These are phyloP conservation scores for Drosophila paranaensis DNA, from an alignment of 2,888 invertebrate genomes.

Conservation along the genomic window DNA sequence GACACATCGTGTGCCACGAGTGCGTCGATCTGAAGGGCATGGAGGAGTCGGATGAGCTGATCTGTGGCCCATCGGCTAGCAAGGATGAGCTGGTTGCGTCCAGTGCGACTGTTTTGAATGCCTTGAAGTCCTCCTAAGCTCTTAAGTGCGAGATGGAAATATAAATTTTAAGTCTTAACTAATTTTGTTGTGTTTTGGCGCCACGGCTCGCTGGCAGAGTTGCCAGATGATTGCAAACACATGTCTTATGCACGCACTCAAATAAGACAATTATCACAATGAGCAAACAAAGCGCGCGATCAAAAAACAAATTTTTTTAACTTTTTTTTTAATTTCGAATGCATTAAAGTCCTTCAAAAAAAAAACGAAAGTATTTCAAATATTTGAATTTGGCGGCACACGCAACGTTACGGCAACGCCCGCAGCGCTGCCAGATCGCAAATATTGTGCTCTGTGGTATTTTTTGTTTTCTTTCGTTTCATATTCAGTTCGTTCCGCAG, in stretches of 20 bases:
- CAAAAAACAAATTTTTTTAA: neutral
- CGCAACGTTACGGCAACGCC: neutral
- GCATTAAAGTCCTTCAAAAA: neutral
- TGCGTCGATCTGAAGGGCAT: neutral
- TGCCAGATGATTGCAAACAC: neutral
- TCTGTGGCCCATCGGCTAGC: neutral
- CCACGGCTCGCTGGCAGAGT: neutral
- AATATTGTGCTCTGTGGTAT: conserved; percentile 16
- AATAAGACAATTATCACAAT: neutral
- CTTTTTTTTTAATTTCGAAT: neutral
- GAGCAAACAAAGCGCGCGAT: neutral
- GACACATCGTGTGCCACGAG: neutral
- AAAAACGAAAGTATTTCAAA: neutral
- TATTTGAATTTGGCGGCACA: conserved; percentile 19
- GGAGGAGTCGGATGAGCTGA: neutral
- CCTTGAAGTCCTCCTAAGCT: conserved; percentile 3
- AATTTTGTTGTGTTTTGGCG: neutral
- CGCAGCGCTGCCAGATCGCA: conserved; percentile 36
- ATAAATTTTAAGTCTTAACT: conserved; percentile 1
- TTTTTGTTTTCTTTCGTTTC: conserved; percentile 44
- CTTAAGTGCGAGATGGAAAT: neutral
- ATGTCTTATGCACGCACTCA: neutral
- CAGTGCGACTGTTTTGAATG: neutral
- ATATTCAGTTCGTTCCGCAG: conserved; percentile 45
- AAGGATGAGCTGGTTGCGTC: neutral